Percentiles rank a stretch among this genome's conserved stretches.
phyloP scores from a whole-genome alignment of 2,888 invertebrate genomes.

The Pachydiplax longipennis region DNA sequence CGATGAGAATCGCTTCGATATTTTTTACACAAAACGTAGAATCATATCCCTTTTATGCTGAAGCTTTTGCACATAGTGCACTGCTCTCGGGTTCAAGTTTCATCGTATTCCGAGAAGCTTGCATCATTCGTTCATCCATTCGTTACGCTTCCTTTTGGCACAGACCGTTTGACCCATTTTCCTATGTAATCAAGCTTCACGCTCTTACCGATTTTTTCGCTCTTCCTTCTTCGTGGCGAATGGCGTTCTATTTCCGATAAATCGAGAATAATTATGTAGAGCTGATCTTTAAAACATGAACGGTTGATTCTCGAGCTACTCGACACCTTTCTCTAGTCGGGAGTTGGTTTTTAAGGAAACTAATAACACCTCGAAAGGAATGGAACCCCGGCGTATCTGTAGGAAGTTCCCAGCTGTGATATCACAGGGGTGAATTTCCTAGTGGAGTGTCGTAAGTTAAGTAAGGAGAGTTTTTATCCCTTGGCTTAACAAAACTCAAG shows the following conservation, averaged over 20 bases:
- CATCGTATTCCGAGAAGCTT: background rate
- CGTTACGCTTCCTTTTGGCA: background rate
- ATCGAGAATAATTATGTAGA: background rate
- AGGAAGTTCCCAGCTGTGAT: background rate
- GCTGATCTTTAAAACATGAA: background rate
- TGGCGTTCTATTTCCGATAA: background rate
- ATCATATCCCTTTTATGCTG: too few relatives aligned
- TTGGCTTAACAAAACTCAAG: background rate
- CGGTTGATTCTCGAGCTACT: background rate
- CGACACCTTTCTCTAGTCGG: background rate
- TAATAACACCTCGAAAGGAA: background rate
- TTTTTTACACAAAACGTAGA: too few relatives aligned
- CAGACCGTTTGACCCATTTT: background rate
- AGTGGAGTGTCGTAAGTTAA: background rate
- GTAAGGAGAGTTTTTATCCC: background rate
- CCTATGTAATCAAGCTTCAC: background rate
- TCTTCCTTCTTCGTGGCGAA: background rate
- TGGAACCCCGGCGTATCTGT: background rate
- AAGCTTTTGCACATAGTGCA: too few relatives aligned
- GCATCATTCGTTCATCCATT: background rate
- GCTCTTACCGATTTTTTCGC: background rate
- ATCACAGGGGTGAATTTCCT: background rate
- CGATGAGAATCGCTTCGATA: too few relatives aligned
- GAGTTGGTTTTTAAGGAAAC: background rate
- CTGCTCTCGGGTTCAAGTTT: too few relatives aligned